phyloP scores from a whole-genome alignment of 92 coral and sea anemone species.

The Diadumene lineata region DNA sequence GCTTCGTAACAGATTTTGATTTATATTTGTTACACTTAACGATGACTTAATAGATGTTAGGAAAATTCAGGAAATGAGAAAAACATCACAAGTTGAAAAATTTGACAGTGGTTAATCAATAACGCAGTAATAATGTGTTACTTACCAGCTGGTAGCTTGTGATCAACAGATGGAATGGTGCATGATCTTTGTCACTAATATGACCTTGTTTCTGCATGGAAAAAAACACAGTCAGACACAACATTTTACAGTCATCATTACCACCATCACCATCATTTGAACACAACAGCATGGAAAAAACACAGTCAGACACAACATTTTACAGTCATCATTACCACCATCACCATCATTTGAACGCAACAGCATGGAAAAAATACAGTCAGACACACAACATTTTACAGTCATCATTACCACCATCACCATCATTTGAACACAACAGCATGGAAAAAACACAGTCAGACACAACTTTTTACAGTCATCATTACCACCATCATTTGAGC shows the following conservation, averaged over 20 bases:
- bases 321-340: not conserved
- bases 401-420: not conserved
- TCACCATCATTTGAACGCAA: not conserved
- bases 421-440: no score
- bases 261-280: not conserved
- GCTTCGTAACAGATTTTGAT: no score
- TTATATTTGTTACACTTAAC: no score
- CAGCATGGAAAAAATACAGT: not conserved
- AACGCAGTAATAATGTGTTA: not conserved
- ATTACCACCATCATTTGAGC: not conserved
- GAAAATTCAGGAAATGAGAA: no score
- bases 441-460: not conserved
- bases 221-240: not conserved
- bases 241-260: not conserved
- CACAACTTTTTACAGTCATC: not conserved
- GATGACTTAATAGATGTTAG: no score
- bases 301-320: not conserved
- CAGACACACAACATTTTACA: not conserved
- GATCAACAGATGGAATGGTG: conserved; percentile 96
- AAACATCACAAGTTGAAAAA: no score
- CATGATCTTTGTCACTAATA: conserved; percentile 85
- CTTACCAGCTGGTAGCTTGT: conserved; percentile 96
- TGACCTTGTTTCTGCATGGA: conserved; percentile 81
- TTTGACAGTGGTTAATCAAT: no score
- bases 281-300: no score